Evolutionary conservation across 2,888 invertebrate species (phyloP).

Genomic region (Prenolepis imparis): DNA sequence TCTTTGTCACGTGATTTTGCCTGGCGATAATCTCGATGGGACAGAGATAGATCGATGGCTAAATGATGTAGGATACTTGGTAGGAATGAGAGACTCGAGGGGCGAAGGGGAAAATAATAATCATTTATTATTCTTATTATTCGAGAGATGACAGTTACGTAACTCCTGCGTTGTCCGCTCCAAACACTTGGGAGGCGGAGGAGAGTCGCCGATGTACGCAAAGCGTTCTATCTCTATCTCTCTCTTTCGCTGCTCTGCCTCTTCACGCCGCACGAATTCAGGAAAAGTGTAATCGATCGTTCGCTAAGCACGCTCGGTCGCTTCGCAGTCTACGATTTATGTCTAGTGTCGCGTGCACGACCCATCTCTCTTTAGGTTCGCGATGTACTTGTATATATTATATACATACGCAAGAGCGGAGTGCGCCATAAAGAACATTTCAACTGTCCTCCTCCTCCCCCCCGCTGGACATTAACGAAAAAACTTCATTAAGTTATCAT

Average conservation of each 20-base stretch:
- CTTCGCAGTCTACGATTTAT: constrained; percentile 39
- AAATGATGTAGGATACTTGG: not conserved
- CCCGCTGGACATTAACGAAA: constrained; percentile 11
- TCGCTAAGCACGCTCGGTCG: constrained; percentile 17
- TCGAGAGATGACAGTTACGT: too few relatives aligned
- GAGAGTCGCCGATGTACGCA: too few relatives aligned
- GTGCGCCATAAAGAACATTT: not conserved
- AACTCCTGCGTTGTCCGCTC: too few relatives aligned
- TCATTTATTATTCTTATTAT: not conserved
- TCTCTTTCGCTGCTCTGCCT: constrained; percentile 10
- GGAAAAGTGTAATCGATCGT: constrained; percentile 55
- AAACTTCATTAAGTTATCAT: not conserved
- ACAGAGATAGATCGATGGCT: not conserved
- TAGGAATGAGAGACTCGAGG: not conserved
- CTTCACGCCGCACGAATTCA: constrained; percentile 45
- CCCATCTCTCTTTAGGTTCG: constrained; percentile 50
- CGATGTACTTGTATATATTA: not conserved
- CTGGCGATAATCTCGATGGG: not conserved
- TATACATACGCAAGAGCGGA: not conserved
- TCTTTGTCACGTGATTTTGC: not conserved
- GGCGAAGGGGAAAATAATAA: not conserved
- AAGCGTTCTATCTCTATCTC: constrained; percentile 24
- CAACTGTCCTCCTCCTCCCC: too few relatives aligned
- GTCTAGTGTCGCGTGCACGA: constrained; percentile 50
- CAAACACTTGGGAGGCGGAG: too few relatives aligned